These are phyloP conservation scores for Paramacrobiotus metropolitanus DNA, from an alignment of 1,140 invertebrate species.

Conservation along the genomic window DNA sequence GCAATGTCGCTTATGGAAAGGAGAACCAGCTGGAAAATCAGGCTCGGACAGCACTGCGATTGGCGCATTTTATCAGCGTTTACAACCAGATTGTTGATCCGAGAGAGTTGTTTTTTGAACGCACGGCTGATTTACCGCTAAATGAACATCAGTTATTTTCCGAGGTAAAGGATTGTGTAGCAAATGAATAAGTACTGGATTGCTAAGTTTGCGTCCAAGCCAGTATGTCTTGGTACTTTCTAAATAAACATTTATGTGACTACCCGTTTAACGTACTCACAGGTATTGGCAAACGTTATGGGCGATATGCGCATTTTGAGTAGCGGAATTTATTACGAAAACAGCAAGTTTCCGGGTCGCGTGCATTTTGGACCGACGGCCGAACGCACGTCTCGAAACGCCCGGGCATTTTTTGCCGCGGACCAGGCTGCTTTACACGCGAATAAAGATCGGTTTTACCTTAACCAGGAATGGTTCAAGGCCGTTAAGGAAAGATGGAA, in stretches of 20 bases:
- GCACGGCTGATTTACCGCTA: slow-evolving; percentile 58
- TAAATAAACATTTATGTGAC: slow-evolving; percentile 12
- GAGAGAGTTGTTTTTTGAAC: slow-evolving; percentile 64
- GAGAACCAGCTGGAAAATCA: slow-evolving; percentile 74
- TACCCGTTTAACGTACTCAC: slow-evolving; percentile 25
- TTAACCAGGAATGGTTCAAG: slow-evolving; percentile 60
- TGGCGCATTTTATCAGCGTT: slow-evolving; percentile 31
- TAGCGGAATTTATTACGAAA: slow-evolving; percentile 76
- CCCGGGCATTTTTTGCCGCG: slow-evolving; percentile 58
- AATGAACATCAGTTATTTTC: slow-evolving; percentile 83
- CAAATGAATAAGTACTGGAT: too few relatives aligned
- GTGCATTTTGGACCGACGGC: slow-evolving; percentile 82
- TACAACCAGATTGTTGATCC: slow-evolving; percentile 56
- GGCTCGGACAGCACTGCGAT: slow-evolving; percentile 72
- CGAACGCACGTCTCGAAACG: slow-evolving; percentile 47
- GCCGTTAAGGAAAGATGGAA: slow-evolving; percentile 73
- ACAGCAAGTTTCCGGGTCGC: slow-evolving; percentile 77
- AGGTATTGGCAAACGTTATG: slow-evolving; percentile 59
- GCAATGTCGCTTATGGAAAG: slow-evolving; percentile 59
- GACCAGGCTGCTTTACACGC: slow-evolving; percentile 40
- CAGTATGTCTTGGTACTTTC: too few relatives aligned
- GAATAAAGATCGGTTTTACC: slow-evolving; percentile 37
- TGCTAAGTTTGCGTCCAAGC: too few relatives aligned
- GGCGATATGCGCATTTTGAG: slow-evolving; percentile 70
- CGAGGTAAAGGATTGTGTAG: slow-evolving; percentile 25